A percentile compares a stretch with the other conserved stretches of the same genome.
Conservation (phyloP, 30 jellyfish, hydroid and myxozoan genomes). For the Calvadosia cruxmelitensis region DNA sequence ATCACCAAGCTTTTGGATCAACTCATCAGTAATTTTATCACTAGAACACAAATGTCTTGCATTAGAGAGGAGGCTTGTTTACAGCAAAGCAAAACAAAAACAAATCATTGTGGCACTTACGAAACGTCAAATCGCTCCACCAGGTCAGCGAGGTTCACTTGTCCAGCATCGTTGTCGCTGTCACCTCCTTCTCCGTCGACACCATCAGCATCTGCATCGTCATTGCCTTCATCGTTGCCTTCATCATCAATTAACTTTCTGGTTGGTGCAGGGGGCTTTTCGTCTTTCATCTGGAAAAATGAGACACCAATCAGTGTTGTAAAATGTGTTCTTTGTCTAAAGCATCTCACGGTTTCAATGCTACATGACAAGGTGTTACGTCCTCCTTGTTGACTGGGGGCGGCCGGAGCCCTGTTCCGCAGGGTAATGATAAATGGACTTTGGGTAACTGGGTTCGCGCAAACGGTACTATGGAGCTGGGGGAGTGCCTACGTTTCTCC, state of each 20-base stretch:
- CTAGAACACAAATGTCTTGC: conserved; percentile 24
- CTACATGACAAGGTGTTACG: background rate
- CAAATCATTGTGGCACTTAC: background rate
- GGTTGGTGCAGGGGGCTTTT: conserved; percentile 80
- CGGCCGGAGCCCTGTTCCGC: no score
- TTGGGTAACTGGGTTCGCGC: no score
- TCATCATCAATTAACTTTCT: conserved; percentile 50
- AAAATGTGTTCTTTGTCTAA: no score
- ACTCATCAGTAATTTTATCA: conserved; percentile 48
- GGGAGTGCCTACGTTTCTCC: no score
- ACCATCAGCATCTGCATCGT: conserved; percentile 31
- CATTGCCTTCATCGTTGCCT: conserved; percentile 50
- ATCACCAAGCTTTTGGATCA: conserved; percentile 46
- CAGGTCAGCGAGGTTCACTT: conserved; percentile 52
- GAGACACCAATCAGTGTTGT: background rate
- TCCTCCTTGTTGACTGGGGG: no score
- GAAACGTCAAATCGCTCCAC: conserved; percentile 35
- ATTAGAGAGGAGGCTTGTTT: background rate
- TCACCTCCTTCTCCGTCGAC: conserved; percentile 55
- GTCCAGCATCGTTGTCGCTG: conserved; percentile 47
- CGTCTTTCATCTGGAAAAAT: conserved; percentile 43
- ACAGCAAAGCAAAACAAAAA: background rate
- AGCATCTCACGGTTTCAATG: background rate
- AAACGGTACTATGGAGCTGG: no score
- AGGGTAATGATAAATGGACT: no score